Conservation (phyloP, 2,888 invertebrate species). For the Andrena haemorrhoa region DNA sequence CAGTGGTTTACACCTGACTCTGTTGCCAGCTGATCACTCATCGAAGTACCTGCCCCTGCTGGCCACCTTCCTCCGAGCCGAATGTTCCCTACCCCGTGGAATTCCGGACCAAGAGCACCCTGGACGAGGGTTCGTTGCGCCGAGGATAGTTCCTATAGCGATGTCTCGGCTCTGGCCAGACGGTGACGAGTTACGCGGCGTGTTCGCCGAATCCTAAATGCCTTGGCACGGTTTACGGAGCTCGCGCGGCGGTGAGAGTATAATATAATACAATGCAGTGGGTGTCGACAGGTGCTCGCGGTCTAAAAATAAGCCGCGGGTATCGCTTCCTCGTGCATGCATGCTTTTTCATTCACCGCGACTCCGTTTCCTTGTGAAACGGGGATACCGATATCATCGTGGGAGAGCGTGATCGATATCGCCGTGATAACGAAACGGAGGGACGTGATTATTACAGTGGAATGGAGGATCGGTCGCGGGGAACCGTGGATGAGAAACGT, state of each 20-base stretch:
- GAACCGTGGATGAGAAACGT: conserved; percentile 7
- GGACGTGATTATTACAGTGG: background rate
- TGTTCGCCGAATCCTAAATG: conserved; percentile 52
- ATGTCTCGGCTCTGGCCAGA: background rate
- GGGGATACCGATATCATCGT: background rate
- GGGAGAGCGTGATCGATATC: background rate
- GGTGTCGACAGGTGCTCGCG: conserved; percentile 37
- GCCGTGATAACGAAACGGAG: background rate
- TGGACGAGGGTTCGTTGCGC: conserved; percentile 38
- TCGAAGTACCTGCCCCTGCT: background rate
- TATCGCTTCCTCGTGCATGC: background rate
- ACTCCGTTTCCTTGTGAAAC: background rate
- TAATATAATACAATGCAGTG: conserved; percentile 26
- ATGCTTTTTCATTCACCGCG: conserved; percentile 8
- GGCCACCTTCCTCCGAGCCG: background rate
- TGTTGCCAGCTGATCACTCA: background rate
- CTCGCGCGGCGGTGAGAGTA: conserved; percentile 34
- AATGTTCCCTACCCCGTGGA: background rate
- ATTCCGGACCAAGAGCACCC: background rate
- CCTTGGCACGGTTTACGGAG: conserved; percentile 52
- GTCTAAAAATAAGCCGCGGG: conserved; percentile 42
- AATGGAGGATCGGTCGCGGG: background rate
- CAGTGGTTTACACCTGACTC: background rate
- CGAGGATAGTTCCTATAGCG: background rate
- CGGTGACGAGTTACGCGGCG: background rate